Conservation (phyloP, 2,888 invertebrate genomes). For the Parnassius smintheus region DNA sequence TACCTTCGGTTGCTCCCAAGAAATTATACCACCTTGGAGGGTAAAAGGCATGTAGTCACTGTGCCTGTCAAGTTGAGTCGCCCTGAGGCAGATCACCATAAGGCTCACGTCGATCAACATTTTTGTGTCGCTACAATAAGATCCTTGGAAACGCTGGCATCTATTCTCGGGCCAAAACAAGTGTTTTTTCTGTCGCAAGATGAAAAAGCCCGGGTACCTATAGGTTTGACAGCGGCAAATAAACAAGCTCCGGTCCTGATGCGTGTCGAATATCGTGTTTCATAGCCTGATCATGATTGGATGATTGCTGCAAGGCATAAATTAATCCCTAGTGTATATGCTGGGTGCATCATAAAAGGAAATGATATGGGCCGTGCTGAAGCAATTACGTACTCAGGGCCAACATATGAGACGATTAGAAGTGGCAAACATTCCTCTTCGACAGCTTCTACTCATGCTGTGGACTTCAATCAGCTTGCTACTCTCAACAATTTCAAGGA, state of each 20-base stretch:
- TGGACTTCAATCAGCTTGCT: background rate
- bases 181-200: background rate
- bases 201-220: background rate
- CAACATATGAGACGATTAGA: conserved; percentile 25
- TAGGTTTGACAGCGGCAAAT: no score
- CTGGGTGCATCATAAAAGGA: conserved; percentile 27
- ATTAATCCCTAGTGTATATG: conserved; percentile 28
- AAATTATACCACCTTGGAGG: conserved; percentile 18
- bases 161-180: background rate
- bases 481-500: background rate
- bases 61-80: conserved; percentile 33
- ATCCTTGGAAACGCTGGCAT: conserved; percentile 7
- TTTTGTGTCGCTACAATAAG: conserved; percentile 23
- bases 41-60: conserved; percentile 32
- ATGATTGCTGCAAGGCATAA: conserved; percentile 24
- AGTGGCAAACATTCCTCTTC: background rate
- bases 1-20: conserved; percentile 25
- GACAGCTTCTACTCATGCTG: background rate
- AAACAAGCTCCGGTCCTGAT: background rate
- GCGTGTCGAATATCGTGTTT: background rate
- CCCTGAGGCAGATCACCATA: conserved; percentile 32
- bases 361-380: conserved; percentile 30
- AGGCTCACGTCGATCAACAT: conserved; percentile 21
- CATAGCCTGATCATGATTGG: conserved; percentile 29
- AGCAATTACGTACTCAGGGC: conserved; percentile 27